These are phyloP conservation scores for Drosophila longiperda DNA, from an alignment of 2,888 invertebrate species.

Conservation along the genomic window DNA sequence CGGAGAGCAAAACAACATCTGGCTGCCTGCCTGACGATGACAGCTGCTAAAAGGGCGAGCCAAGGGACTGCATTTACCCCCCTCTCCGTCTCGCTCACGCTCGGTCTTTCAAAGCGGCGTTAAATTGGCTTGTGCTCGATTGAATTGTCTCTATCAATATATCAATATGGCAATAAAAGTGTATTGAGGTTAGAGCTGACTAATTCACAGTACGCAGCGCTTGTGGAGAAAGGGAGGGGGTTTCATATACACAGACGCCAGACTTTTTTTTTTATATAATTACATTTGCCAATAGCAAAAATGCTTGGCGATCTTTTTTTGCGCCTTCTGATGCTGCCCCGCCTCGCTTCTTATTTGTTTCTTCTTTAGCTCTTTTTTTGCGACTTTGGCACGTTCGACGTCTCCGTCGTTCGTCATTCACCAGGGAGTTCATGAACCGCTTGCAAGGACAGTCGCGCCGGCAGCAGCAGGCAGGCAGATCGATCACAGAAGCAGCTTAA, in stretches of 20 bases:
- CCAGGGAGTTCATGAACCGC: conserved; percentile 74
- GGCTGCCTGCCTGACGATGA: conserved; percentile 57
- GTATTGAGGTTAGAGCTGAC: conserved; percentile 51
- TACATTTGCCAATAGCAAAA: conserved; percentile 36
- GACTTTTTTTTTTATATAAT: conserved; percentile 17
- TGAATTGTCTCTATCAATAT: conserved; percentile 70
- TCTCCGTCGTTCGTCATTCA: conserved; percentile 61
- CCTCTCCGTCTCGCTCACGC: conserved; percentile 5
- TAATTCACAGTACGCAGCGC: conserved; percentile 36
- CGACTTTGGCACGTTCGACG: conserved; percentile 66
- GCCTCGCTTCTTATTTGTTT: conserved; percentile 30
- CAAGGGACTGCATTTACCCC: conserved; percentile 28
- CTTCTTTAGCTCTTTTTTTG: conserved; percentile 26
- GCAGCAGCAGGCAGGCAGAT: conserved; percentile 46
- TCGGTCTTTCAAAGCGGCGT: conserved; percentile 17
- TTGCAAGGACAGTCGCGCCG: conserved; percentile 66
- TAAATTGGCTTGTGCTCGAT: conserved; percentile 58
- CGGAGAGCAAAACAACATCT: conserved; percentile 54
- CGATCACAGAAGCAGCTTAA: conserved; percentile 63
- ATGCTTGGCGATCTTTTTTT: conserved; percentile 36
- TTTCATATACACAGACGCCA: not conserved
- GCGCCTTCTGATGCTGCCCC: conserved; percentile 24
- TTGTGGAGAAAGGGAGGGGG: not conserved
- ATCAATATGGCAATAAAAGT: conserved; percentile 58
- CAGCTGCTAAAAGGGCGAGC: conserved; percentile 67